These are phyloP conservation scores for Acanthornis magna DNA, from an alignment of 2,797 vertebrate species.

Conservation along the genomic window DNA sequence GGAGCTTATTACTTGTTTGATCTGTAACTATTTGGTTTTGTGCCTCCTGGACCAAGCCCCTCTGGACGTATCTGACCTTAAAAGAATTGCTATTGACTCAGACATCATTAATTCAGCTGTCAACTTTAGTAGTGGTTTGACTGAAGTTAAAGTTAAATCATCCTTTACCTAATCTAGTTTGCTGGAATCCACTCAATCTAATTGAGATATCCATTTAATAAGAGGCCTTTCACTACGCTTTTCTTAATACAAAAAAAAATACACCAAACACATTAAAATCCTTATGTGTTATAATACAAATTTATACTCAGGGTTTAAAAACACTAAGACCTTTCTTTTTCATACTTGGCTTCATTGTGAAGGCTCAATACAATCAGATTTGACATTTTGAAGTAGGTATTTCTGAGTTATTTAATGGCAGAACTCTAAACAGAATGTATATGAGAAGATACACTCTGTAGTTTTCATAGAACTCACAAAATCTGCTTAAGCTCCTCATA, in stretches of 20 bases:
- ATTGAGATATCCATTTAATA: background rate
- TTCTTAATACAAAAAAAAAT: background rate
- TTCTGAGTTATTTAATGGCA: background rate
- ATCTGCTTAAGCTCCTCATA: background rate
- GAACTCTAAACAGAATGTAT: background rate
- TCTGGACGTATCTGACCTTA: background rate
- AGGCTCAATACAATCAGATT: background rate
- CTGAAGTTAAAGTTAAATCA: background rate
- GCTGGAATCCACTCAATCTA: background rate
- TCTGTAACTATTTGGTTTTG: conserved; percentile 2
- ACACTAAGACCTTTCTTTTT: background rate
- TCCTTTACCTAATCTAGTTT: background rate
- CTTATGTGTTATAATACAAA: background rate
- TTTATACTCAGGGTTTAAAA: background rate
- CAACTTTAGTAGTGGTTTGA: background rate
- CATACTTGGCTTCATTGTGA: background rate
- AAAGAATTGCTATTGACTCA: conserved; percentile 21
- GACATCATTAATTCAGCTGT: conserved; percentile 5
- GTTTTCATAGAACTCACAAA: background rate
- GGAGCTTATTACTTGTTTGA: background rate
- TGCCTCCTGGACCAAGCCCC: background rate
- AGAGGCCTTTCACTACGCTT: background rate
- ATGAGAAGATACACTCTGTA: background rate
- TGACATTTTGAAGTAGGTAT: background rate
- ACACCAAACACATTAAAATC: background rate